Percentiles rank a stretch among this genome's conserved stretches.
phyloP scores from a whole-genome alignment of 2,797 vertebrate species.

The Danio choprae region DNA sequence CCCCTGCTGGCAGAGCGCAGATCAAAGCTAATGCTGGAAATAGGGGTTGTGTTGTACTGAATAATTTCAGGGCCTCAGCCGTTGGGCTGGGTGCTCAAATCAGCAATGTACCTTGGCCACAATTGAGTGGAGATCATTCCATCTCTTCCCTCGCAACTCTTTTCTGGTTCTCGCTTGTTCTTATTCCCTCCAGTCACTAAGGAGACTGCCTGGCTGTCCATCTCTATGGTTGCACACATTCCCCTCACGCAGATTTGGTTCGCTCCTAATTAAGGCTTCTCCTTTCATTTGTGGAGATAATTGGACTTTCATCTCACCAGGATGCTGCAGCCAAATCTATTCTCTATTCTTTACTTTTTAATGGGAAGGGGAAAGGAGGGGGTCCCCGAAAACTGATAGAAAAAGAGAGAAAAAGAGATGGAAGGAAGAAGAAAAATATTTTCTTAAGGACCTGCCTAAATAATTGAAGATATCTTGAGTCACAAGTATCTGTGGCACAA shows the following conservation, averaged over 20 bases:
- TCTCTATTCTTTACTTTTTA: conserved; percentile 91
- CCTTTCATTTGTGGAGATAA: conserved; percentile 93
- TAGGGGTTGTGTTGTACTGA: conserved; percentile 77
- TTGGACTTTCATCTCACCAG: conserved; percentile 96
- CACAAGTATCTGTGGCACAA: conserved; percentile 76
- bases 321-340: conserved; percentile 91
- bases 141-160: conserved; percentile 73
- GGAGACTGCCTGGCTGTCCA: conserved; percentile 83
- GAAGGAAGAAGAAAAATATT: conserved; percentile 79
- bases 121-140: conserved; percentile 48
- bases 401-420: conserved; percentile 69
- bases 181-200: conserved; percentile 75
- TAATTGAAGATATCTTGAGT: conserved; percentile 87
- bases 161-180: conserved; percentile 67
- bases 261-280: conserved; percentile 90
- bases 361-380: conserved; percentile 72
- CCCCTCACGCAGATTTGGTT: conserved; percentile 86
- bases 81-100: conserved; percentile 65
- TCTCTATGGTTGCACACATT: conserved; percentile 84
- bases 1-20: conserved; percentile 86
- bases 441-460: conserved; percentile 89
- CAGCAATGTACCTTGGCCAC: conserved; percentile 33
- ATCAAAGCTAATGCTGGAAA: conserved; percentile 89
- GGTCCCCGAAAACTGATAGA: not conserved
- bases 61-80: conserved; percentile 82